Evolutionary conservation across 2,797 vertebrate species (phyloP).

Genomic region (Oophaga sylvatica): DNA sequence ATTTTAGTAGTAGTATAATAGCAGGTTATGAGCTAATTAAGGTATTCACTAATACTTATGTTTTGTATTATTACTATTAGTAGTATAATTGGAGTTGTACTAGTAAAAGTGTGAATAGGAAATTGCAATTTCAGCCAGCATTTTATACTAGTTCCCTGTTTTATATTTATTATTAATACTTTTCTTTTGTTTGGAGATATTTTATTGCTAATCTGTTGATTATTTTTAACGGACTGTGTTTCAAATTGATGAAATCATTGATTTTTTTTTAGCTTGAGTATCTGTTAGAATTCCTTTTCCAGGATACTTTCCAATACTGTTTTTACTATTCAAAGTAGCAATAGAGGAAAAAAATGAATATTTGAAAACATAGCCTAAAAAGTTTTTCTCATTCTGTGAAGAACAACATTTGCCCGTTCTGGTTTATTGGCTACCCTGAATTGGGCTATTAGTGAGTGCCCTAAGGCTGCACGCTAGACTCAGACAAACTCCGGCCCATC

Average conservation of each 20-base stretch:
- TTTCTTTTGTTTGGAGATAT: not conserved
- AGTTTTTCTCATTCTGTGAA: conserved; percentile 9
- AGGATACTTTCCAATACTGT: not conserved
- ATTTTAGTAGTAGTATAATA: not conserved
- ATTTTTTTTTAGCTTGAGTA: not conserved
- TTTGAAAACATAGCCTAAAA: not conserved
- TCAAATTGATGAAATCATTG: not conserved
- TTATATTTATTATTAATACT: not conserved
- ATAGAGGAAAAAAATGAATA: not conserved
- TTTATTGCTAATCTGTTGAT: not conserved
- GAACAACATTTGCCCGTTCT: conserved; percentile 29
- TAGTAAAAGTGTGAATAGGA: no score
- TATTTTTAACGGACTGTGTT: not conserved
- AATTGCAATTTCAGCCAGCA: no score
- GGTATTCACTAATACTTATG: not conserved
- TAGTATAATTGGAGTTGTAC: not conserved
- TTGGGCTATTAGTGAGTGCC: conserved; percentile 61
- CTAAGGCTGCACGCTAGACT: conserved; percentile 64
- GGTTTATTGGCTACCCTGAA: conserved; percentile 49
- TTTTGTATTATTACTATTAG: not conserved
- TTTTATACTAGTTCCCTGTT: not conserved
- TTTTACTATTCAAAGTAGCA: not conserved
- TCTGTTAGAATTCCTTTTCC: not conserved
- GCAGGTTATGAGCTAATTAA: not conserved
- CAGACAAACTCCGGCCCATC: conserved; percentile 71